Percentiles rank a stretch among this genome's conserved stretches.
Evolutionary conservation across 2,888 invertebrate genomes (phyloP).

Genomic region (Cryptops parisi): DNA sequence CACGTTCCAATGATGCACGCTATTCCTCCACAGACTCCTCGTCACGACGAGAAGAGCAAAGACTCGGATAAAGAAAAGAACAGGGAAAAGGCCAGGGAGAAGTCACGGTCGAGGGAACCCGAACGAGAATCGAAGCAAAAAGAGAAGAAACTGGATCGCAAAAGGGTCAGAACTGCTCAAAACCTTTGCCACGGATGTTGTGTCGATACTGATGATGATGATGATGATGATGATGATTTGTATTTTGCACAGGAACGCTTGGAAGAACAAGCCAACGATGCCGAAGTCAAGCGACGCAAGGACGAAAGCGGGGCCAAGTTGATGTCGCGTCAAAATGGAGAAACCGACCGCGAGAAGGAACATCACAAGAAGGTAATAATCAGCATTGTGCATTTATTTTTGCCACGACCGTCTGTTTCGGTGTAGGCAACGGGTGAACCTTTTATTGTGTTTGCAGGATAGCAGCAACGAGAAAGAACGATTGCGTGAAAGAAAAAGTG

Average conservation of each 20-base stretch:
- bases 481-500: not conserved
- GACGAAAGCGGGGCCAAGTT: constrained; percentile 1
- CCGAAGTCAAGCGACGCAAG: not conserved
- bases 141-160: constrained; percentile 2
- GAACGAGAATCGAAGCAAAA: constrained; percentile 7
- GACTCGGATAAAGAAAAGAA: constrained; percentile 5
- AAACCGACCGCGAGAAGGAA: constrained; percentile 14
- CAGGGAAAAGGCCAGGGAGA: constrained; percentile 7
- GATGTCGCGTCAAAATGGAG: constrained; percentile 12
- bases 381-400: too few species aligned
- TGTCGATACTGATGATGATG: too few species aligned
- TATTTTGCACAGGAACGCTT: too few species aligned
- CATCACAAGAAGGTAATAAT: constrained; percentile 14
- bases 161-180: not conserved
- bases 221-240: too few species aligned
- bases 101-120: constrained; percentile 5
- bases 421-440: too few species aligned
- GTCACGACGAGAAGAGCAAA: constrained; percentile 4
- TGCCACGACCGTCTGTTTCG: too few species aligned
- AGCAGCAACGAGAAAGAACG: constrained; percentile 8
- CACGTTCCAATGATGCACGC: too few species aligned
- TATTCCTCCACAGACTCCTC: not conserved
- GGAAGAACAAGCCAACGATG: not conserved
- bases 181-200: too few species aligned
- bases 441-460: too few species aligned